phyloP scores from a whole-genome alignment of 2,797 vertebrate genomes.

The Pelodytes ibericus region DNA sequence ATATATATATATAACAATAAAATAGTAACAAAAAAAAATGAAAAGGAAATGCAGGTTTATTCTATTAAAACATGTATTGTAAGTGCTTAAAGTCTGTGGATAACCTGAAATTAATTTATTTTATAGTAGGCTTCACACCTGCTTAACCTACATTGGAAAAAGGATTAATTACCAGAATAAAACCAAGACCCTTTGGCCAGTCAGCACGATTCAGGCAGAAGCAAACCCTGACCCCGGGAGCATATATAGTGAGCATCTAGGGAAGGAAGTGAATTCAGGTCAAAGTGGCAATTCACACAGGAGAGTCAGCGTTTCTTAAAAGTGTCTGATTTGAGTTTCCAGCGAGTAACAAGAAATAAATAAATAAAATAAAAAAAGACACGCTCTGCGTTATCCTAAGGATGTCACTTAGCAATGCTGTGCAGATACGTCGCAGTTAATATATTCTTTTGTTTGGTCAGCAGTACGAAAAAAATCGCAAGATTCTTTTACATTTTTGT shows the following conservation, averaged over 20 bases:
- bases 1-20: background rate
- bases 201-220: slow-evolving; percentile 70
- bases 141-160: slow-evolving; percentile 78
- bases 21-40: background rate
- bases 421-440: too few relatives aligned
- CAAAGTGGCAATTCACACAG: slow-evolving; percentile 55
- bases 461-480: too few relatives aligned
- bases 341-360: slow-evolving; percentile 16
- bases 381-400: too few relatives aligned
- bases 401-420: too few relatives aligned
- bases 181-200: slow-evolving; percentile 59
- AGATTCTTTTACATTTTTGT: too few relatives aligned
- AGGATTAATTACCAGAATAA: slow-evolving; percentile 76
- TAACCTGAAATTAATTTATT: slow-evolving; percentile 33
- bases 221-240: slow-evolving; percentile 67
- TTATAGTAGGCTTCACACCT: slow-evolving; percentile 68
- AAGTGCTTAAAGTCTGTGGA: slow-evolving; percentile 12
- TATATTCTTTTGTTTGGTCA: too few relatives aligned
- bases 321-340: too few relatives aligned
- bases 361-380: too few relatives aligned
- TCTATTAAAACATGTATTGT: background rate
- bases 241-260: slow-evolving; percentile 53
- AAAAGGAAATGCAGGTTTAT: background rate
- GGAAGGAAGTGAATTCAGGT: slow-evolving; percentile 60
- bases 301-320: slow-evolving; percentile 64